Evolutionary conservation across 2,797 vertebrate genomes (phyloP).

Genomic region (Cetoscarus ocellatus): DNA sequence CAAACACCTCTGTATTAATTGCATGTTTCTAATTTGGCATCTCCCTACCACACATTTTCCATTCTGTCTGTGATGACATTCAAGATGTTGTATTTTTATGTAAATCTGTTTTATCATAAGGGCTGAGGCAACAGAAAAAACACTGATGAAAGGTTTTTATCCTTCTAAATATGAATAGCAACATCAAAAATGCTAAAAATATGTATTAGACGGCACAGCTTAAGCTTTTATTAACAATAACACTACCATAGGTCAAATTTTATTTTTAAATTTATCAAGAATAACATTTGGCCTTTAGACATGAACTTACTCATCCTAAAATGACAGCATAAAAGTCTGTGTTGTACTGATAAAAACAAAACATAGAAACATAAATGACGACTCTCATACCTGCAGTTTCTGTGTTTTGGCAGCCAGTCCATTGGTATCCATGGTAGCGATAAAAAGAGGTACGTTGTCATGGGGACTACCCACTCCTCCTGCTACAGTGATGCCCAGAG

Average conservation of each 20-base stretch:
- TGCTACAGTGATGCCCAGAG: constrained; percentile 90
- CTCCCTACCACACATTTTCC: background rate
- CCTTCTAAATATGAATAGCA: background rate
- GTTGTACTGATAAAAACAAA: background rate
- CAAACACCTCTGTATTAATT: background rate
- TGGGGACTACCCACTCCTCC: constrained; percentile 91
- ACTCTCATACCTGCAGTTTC: constrained; percentile 88
- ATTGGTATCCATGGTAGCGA: constrained; percentile 92
- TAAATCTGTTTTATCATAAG: background rate
- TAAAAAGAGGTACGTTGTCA: constrained; percentile 91
- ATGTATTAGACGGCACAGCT: background rate
- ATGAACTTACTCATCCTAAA: background rate
- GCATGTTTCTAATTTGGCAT: background rate
- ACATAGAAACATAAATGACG: background rate
- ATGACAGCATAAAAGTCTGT: background rate
- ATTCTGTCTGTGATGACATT: background rate
- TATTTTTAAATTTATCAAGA: background rate
- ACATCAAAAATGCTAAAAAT: background rate
- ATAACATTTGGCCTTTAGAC: background rate
- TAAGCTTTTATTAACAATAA: background rate
- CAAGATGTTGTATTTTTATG: background rate
- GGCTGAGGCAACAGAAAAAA: background rate
- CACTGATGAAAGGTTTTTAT: background rate
- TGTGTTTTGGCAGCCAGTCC: constrained; percentile 92
- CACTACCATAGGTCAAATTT: background rate